Evolutionary conservation across 2,888 invertebrate genomes (phyloP), one percentile per base, ranked within the genome.

Genomic region (Spatulosminthurus flaviceps): DNA sequence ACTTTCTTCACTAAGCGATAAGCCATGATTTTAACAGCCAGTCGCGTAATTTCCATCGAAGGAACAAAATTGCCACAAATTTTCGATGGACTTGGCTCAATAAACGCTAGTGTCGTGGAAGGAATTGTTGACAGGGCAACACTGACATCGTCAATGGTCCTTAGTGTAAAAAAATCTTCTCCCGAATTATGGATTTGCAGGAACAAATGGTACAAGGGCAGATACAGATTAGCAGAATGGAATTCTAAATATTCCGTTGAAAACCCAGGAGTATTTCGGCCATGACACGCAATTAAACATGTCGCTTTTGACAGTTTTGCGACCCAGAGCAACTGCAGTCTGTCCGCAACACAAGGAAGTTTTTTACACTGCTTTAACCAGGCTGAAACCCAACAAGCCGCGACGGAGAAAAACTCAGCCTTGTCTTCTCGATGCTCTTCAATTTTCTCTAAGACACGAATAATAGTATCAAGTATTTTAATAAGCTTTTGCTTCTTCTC

Each of bases 321-420:
- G 9, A 82, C 73, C 84, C 84, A 83, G 28, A 81, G 29, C 13
- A 83, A 75, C 26, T 78, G 76, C 9, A 71, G n/a, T 72, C 81
- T 82, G 76, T 82, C 22, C n/a, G 16, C 71, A 13, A 60, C 72
- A 28, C 22, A 7, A 1, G 78, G 81, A 4, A 84, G 21, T 66
- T 81, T 79, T 75, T 83, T 83, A 7, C 77, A 78, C 24, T 82
- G 80, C 61, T 82, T 81, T 7, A 85, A 67, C 83, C 84, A 85
- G 0, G 82, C 83, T 43, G 83, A 81, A 22, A 85, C 79, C 84
- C 84, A 85, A 72, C 84, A 85, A 1, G 82, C 66, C 1, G 79
- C 82, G 9, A 79, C 73, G 11, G 84, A 79, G 11, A 80, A 43
- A 71, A 84, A 84, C 21, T 83, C 83, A 41, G 79, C 80, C 26